Evolutionary conservation across 2,113 vertebrate genomes (phyloP), one percentile per base, ranked within the genome.

Genomic region (Antechinus flavipes): DNA sequence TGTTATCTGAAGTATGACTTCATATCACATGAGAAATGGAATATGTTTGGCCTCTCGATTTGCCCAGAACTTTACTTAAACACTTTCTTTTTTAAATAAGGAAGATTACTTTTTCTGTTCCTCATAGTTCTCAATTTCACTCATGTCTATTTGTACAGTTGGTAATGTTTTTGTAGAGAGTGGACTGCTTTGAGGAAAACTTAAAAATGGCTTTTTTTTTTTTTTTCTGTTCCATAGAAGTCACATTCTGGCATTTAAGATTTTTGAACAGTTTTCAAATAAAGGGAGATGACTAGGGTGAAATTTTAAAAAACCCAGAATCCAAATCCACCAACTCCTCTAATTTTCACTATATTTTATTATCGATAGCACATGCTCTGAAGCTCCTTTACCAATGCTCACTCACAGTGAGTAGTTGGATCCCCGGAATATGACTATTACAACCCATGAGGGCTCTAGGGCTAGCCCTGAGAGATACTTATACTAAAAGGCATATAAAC

Each of bases 1-100:
- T 61, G 89, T 94, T 97, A 94, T 98, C 96, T 96, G 52, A 93
- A 52, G 91, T 47, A 93, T 97, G 96, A 97, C 96, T 84, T 98
- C 97, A 97, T 90, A 19, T 58, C 16, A 91, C 90, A 93, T 95
- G 92, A 95, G 91, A 93, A 94, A 47, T n/a, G 93, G 54, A 92
- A 90, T 84, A 91, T 50, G 92, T 58, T 56, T 91, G 53, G 30
- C 94, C 96, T 92, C 26, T 47, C 56, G 93, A 68, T 96, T 93
- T 94, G 50, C n/a, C 58, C 24, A 26, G 46, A 0, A 50, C 47
- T 91, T 91, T 54, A 91, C 54, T 94, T 92, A 42, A 26, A 50
- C 90, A 68, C 47, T 90, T 90, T 49, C 89, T 90, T 90, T 90
- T 24, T 90, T 49, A 47, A 49, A 26, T 47, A 26, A 4, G 89